Conservation (phyloP, 2,888 invertebrate species). For the Spicauda simplicius region DNA sequence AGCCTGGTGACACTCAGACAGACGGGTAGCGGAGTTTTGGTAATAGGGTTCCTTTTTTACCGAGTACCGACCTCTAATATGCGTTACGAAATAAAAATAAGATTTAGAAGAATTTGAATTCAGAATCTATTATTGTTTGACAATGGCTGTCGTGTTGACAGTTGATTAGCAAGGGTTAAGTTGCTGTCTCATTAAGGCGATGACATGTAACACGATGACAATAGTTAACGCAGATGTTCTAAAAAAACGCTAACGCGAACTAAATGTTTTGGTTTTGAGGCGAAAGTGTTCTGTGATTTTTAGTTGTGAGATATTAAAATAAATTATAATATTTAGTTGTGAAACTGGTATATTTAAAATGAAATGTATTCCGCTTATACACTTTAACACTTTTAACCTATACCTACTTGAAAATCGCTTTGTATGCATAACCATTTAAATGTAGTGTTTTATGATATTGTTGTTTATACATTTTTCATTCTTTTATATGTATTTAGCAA, state of each 20-base stretch:
- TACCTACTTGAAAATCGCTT: not conserved
- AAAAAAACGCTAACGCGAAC: not conserved
- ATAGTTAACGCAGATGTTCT: constrained; percentile 7
- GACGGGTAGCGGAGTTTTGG: no score
- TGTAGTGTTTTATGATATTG: no score
- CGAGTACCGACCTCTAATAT: no score
- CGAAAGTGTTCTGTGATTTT: not conserved
- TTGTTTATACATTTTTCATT: no score
- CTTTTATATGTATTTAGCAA: no score
- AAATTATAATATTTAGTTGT: no score
- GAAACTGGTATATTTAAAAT: no score
- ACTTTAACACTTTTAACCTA: not conserved
- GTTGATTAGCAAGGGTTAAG: constrained; percentile 55
- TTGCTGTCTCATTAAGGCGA: constrained; percentile 44
- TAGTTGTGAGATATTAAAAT: not conserved
- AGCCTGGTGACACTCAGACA: no score
- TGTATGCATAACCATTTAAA: no score
- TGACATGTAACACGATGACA: constrained; percentile 28
- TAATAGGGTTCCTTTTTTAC: no score
- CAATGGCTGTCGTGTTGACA: constrained; percentile 72
- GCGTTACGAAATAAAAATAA: not conserved
- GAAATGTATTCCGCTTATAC: not conserved
- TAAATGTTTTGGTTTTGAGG: not conserved
- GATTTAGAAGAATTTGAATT: constrained; percentile 37
- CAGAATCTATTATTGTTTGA: constrained; percentile 62